Evolutionary conservation across 2,797 vertebrate genomes (phyloP).

Genomic region (Neopelma chrysocephalum): DNA sequence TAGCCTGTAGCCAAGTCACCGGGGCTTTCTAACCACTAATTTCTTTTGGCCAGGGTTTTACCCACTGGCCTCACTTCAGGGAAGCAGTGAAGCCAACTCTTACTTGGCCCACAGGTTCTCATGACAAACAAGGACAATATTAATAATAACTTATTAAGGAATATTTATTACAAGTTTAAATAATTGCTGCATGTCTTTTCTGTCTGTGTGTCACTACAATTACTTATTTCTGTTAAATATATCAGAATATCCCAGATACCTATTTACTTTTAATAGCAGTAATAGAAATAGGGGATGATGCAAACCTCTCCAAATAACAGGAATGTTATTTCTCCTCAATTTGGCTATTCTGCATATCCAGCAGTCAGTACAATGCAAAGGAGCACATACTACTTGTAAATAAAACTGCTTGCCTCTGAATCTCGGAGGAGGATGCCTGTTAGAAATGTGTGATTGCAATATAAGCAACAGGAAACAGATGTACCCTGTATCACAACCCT

Average conservation of each 20-base stretch:
- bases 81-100: not conserved
- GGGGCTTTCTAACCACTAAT: not conserved
- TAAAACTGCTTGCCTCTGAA: not conserved
- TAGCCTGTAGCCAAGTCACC: not conserved
- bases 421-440: not conserved
- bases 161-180: not conserved
- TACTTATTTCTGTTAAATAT: not conserved
- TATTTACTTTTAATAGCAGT: not conserved
- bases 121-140: not conserved
- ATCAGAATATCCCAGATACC: not conserved
- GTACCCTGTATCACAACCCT: not conserved
- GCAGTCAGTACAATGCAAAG: not conserved
- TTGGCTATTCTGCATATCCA: not conserved
- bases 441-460: not conserved
- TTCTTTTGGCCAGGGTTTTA: not conserved
- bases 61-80: not conserved
- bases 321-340: not conserved
- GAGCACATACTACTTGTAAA: not conserved
- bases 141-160: not conserved
- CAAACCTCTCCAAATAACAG: not conserved
- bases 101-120: not conserved
- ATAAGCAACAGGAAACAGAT: slow-evolving; percentile 67
- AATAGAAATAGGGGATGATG: not conserved
- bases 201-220: not conserved
- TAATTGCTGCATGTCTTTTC: not conserved